Percentiles rank a stretch among this genome's conserved stretches.
Conservation (phyloP, 2,888 invertebrate species). For the Sarcophaga subvicina region DNA sequence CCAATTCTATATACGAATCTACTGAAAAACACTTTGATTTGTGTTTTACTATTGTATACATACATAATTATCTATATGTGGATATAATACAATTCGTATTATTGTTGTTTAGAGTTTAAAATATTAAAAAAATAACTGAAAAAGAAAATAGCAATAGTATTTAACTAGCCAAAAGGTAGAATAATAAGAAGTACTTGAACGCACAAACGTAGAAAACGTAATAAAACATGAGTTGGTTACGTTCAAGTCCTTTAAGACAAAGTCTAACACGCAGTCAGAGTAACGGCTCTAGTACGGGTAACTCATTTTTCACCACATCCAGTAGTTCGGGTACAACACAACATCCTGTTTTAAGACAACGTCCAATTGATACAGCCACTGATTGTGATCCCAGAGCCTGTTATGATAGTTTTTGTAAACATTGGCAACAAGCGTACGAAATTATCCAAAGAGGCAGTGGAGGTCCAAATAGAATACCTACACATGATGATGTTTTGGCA, state of each 20-base stretch:
- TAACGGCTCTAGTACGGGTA: slow-evolving; percentile 76
- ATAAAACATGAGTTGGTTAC: slow-evolving; percentile 87
- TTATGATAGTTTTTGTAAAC: slow-evolving; percentile 95
- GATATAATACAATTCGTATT: slow-evolving; percentile 37
- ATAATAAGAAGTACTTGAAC: neutral
- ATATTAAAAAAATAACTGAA: neutral
- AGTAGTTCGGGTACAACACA: slow-evolving; percentile 57
- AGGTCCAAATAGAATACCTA: slow-evolving; percentile 83
- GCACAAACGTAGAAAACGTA: slow-evolving; percentile 12
- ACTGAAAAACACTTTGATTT: neutral
- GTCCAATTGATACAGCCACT: slow-evolving; percentile 86
- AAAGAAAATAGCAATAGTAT: slow-evolving; percentile 10
- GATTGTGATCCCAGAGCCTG: slow-evolving; percentile 94
- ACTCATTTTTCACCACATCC: slow-evolving; percentile 58
- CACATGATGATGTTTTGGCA: slow-evolving; percentile 93
- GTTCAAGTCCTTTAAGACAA: slow-evolving; percentile 83
- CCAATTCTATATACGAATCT: slow-evolving; percentile 4
- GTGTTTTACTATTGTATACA: slow-evolving; percentile 23
- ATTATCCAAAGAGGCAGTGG: slow-evolving; percentile 88
- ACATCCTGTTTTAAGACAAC: slow-evolving; percentile 81
- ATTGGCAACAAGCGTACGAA: slow-evolving; percentile 95
- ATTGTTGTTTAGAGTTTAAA: slow-evolving; percentile 7
- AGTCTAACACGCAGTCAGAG: slow-evolving; percentile 82
- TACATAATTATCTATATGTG: slow-evolving; percentile 45
- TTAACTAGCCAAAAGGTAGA: neutral